Conservation (phyloP, 2,113 vertebrate species). For the Nibea coibor region DNA sequence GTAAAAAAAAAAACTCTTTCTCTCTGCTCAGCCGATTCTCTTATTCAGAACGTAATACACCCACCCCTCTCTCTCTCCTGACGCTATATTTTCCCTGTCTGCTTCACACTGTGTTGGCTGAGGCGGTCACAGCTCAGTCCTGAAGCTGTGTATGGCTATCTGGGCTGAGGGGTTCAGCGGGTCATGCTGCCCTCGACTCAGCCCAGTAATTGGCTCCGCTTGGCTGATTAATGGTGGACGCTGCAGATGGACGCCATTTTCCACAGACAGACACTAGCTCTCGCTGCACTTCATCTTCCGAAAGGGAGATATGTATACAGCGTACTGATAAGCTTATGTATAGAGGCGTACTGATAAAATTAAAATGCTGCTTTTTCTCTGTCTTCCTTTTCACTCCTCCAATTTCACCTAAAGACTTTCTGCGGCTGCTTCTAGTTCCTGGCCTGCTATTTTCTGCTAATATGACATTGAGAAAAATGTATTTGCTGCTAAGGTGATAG, state of each 20-base stretch:
- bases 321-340: conserved; percentile 26
- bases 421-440: conserved; percentile 14
- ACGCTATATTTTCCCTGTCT: conserved; percentile 22
- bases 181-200: conserved; percentile 63
- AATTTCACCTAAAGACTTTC: conserved; percentile 49
- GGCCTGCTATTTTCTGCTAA: conserved; percentile 56
- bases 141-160: conserved; percentile 68
- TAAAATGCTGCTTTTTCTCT: conserved; percentile 27
- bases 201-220: conserved; percentile 80
- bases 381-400: conserved; percentile 31
- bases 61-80: conserved; percentile 13
- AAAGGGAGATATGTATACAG: conserved; percentile 44
- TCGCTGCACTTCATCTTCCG: conserved; percentile 45
- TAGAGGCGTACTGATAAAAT: conserved; percentile 39
- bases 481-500: conserved; percentile 62
- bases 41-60: conserved; percentile 33
- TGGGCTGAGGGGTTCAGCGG: conserved; percentile 70
- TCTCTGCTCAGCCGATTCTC: conserved; percentile 52
- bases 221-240: conserved; percentile 81
- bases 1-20: conserved; percentile 54
- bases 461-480: conserved; percentile 50
- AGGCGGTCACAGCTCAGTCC: conserved; percentile 40
- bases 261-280: conserved; percentile 69
- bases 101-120: conserved; percentile 45
- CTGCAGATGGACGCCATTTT: conserved; percentile 80